Evolutionary conservation across 2,113 vertebrate species (phyloP), one percentile per base, ranked within the genome.

Genomic region (Neolamprologus fasciatus): DNA sequence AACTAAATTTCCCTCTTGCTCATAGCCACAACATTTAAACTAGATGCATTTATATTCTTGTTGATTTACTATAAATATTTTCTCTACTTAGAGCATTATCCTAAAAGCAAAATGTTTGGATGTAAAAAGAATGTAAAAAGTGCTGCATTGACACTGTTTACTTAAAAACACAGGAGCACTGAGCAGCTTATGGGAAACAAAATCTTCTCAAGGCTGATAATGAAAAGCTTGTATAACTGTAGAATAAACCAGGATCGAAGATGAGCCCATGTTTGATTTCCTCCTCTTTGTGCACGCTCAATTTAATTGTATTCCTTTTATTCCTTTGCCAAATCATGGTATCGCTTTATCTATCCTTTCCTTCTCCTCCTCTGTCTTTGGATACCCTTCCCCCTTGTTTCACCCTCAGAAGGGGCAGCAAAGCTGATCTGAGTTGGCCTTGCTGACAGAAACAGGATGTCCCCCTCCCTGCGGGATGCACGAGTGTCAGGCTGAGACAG

Each of bases 371-470:
- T 79, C 73, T 76, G 80, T 90, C 83, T 88, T 89, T 79, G 68
- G 58, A 81, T 82, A 42, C 82, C 37, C 57, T 87, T 80, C 80
- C 68, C 66, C 55, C 53, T 66, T 26, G 84, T 86, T 61, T 73
- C 55, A 63, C 86, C 54, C 63, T 88, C n/a, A 80, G 84, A 85
- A 28, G 81, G 73, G 81, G 85, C 85, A 19, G 81, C 86, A 23
- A 85, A 91, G 84, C 28, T 21, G 66, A 58, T 35, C 82, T 10
- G 58, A 91, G 83, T 66, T 5, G 4, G 82, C 28, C 9, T 31
- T 80, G 90, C 92, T 93, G 93, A 94, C 94, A 93, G 93, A 94
- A 89, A 89, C 87, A 86, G 91, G 89, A 93, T 91, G 91, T 82
- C 66, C 87, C 84, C 86, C 85, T 92, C 92, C 92, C 92, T 80